Percentiles rank a stretch among this genome's conserved stretches.
Evolutionary conservation across 2,888 invertebrate genomes (phyloP).

Genomic region (Ptilodon capucinus): DNA sequence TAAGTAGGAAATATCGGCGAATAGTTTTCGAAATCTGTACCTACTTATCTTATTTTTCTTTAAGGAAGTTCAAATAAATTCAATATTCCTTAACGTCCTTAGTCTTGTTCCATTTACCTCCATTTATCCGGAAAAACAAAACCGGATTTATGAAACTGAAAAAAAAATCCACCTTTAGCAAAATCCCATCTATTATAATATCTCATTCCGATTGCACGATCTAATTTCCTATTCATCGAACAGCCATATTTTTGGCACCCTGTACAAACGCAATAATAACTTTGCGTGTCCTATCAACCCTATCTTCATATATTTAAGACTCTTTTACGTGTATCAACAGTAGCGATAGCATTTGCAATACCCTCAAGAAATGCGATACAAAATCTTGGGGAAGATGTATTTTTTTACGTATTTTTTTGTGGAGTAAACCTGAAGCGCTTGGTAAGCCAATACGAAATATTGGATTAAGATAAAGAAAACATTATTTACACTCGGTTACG

Average conservation of each 20-base stretch:
- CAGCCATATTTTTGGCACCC: slow-evolving; percentile 52
- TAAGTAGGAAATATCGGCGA: no score
- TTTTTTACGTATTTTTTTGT: slow-evolving; percentile 41
- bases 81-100: no score
- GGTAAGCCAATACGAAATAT: slow-evolving; percentile 61
- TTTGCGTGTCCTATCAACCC: slow-evolving; percentile 13
- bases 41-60: no score
- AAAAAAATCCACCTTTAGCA: slow-evolving; percentile 29
- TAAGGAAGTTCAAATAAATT: no score
- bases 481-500: slow-evolving; percentile 64
- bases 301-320: slow-evolving; percentile 19
- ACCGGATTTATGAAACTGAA: slow-evolving; percentile 32
- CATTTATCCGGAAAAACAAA: slow-evolving; percentile 31
- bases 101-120: slow-evolving; percentile 25
- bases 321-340: slow-evolving; percentile 18
- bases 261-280: slow-evolving; percentile 30
- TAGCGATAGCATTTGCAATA: slow-evolving; percentile 30
- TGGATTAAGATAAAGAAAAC: slow-evolving; percentile 62
- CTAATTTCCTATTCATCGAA: slow-evolving; percentile 71
- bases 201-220: slow-evolving; percentile 56
- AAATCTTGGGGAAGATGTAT: slow-evolving; percentile 42
- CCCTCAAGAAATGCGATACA: slow-evolving; percentile 52
- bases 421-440: slow-evolving; percentile 50
- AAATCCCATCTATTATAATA: slow-evolving; percentile 64
- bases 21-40: no score